Base-by-base conservation (phyloP, 2,113 vertebrate genomes). In the Apaloderma vittatum region DNA sequence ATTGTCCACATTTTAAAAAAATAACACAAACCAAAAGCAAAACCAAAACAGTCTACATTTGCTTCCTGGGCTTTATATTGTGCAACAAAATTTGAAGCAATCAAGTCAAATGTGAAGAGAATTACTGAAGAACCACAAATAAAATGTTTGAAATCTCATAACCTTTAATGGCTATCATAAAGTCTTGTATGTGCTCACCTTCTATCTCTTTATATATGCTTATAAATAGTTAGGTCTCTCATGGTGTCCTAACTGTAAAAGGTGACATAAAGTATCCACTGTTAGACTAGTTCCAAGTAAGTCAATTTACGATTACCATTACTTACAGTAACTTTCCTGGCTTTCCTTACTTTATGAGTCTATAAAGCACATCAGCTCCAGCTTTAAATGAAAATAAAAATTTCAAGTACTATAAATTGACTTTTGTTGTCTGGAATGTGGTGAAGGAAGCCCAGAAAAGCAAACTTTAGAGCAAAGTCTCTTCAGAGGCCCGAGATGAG, bases 211-310 rank as follows among this genome's bases (percentile, higher is more conserved):
- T 32, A 36, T 30, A 67, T 62, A 58, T 52, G 51, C 58, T 94
- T 78, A 87, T 88, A 75, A 95, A 87, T 21, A 85, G 16, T 79
- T 91, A 90, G 68, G 32, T 88, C 27, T 91, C 40, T 65, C 86
- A 46, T 32, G 45, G 71, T 65, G 52, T 91, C 40, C 59, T 93
- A 90, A 49, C 58, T 68, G 37, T 75, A 76, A 78, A 95, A 85
- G 34, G 24, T 66, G 59, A 46, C 32, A 66, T 91, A 92, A 98
- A 92, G 63, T 95, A 94, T 48, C 23, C 9, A 18, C 68, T 72
- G 40, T 43, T 78, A 48, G 23, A 55, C 36, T 36, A 85, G 29
- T 72, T 62, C 29, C n/a, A 68, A 12, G 58, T 26, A 89, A 74
- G 29, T 52, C 13, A 57, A 85, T 92, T 95, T 76, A 84, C 61